Base-by-base conservation (phyloP, 2,113 vertebrate species). In the Chauna torquata region DNA sequence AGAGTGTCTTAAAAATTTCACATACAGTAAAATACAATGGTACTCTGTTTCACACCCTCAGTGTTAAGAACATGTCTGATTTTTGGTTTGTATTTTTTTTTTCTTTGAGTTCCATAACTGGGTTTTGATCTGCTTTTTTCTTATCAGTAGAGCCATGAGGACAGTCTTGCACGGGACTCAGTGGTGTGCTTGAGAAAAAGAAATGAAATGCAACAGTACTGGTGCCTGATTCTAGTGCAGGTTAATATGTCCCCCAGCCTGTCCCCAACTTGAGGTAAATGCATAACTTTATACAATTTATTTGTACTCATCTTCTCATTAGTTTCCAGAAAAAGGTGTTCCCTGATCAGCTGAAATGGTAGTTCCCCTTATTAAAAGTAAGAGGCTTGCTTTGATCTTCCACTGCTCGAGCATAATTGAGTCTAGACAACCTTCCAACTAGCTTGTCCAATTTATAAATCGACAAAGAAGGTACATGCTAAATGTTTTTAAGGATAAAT, bases 401-500 rank as follows among this genome's bases (percentile, higher is more conserved):
- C 42, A 66, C 47, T 91, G 78, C 74, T 96, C 97, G 87, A 85
- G 92, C 91, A 92, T 84, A 72, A 96, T 74, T 81, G 88, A 97
- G 90, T 93, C 47, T 88, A 97, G 90, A 95, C 90, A 95, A 88
- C 74, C 90, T 94, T 87, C 82, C 82, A 96, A n/a, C 64, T 95
- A 82, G 94, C 40, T 88, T 83, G 75, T 94, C 68, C 93, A 88
- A 88, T 96, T 94, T 96, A 90, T 86, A 97, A 98, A 96, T 94
- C 92, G 86, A 97, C 90, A 97, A 97, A 96, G 77, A 94, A 97
- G 70, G 94, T 94, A 97, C 82, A 79, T 93, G 76, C 18, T 91
- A 96, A 88, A 96, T 83, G 85, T 95, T 96, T 93, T 97, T 96
- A 91, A 93, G 96, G 94, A 95, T 88, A 97, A 97, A 97, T 90